Evolutionary conservation across 2,113 vertebrate genomes (phyloP).

Genomic region (Bubo scandiacus): DNA sequence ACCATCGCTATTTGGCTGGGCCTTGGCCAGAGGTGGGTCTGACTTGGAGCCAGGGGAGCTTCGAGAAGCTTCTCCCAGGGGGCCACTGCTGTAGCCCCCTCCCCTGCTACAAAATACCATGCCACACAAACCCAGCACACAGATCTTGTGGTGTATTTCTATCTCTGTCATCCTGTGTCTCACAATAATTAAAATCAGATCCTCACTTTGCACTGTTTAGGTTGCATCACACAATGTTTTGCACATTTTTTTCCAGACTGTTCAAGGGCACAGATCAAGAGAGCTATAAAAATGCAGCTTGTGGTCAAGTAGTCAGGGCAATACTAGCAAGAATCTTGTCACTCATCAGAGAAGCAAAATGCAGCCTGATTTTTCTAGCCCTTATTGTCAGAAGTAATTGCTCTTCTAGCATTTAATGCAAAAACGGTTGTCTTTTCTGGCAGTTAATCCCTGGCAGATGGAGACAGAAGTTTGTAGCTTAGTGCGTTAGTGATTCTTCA

Average conservation of each 20-base stretch:
- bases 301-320: neutral
- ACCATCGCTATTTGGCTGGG: no score
- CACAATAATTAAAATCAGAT: neutral
- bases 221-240: neutral
- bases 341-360: neutral
- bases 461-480: constrained; percentile 42
- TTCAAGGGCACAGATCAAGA: neutral
- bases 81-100: no score
- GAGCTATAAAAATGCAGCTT: neutral
- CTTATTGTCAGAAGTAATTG: neutral
- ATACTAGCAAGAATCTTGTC: neutral
- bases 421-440: constrained; percentile 28
- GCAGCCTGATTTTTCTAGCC: neutral
- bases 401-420: neutral
- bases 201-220: neutral
- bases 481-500: neutral
- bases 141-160: neutral
- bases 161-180: neutral
- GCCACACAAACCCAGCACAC: no score
- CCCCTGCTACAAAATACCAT: no score
- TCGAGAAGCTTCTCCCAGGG: no score
- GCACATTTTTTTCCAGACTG: neutral
- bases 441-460: constrained; percentile 21
- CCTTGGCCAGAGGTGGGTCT: no score
- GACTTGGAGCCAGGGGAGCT: no score